Percentiles rank a stretch among this genome's conserved stretches.
Conservation (phyloP, 1,140 invertebrate genomes). For the Drosophila seguyi region DNA sequence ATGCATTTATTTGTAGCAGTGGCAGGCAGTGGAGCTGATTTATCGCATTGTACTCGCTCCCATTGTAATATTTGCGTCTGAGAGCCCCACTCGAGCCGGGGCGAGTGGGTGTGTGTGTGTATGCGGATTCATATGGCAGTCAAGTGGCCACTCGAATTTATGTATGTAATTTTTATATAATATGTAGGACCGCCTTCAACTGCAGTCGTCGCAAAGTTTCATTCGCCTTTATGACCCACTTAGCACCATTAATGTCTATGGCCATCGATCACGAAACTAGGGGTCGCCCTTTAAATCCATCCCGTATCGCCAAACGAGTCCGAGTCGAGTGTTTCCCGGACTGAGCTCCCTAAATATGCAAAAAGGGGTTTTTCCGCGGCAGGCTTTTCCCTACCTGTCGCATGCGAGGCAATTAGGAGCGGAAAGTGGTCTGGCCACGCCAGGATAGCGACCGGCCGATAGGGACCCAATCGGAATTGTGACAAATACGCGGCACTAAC, state of each 20-base stretch:
- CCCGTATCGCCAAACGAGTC: neutral
- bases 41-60: constrained; percentile 70
- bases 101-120: constrained; percentile 22
- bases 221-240: constrained; percentile 48
- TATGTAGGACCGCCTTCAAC: constrained; percentile 30
- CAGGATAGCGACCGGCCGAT: constrained; percentile 1
- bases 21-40: constrained; percentile 62
- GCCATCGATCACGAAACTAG: constrained; percentile 41
- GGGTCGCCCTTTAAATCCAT: constrained; percentile 15
- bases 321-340: constrained; percentile 10
- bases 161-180: constrained; percentile 67
- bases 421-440: constrained; percentile 15
- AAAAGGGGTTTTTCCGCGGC: constrained; percentile 37
- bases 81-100: constrained; percentile 49
- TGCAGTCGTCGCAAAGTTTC: constrained; percentile 31
- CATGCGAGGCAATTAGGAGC: constrained; percentile 72
- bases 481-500: constrained; percentile 75
- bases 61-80: constrained; percentile 65
- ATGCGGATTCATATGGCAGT: constrained; percentile 59
- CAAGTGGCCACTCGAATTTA: constrained; percentile 65
- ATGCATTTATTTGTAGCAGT: constrained; percentile 78
- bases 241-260: constrained; percentile 46
- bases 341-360: constrained; percentile 62
- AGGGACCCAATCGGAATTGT: constrained; percentile 27
- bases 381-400: constrained; percentile 55